Conservation (phyloP, 2,113 vertebrate species). For the Phylloscopus trochiloides region DNA sequence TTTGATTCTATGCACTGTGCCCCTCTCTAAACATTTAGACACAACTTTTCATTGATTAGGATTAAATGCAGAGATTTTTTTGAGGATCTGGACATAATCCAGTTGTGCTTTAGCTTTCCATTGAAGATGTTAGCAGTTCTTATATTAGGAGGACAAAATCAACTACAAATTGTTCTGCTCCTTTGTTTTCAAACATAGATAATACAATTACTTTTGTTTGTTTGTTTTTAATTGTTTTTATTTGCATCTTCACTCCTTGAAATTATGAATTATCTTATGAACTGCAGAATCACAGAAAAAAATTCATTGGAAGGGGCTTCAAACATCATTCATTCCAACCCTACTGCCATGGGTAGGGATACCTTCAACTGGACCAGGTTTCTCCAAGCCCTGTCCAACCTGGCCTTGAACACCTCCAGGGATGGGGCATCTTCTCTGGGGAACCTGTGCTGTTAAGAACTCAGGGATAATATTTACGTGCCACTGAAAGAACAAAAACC, state of each 20-base stretch:
- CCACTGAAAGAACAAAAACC: background rate
- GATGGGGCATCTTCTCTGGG: background rate
- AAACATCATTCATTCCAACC: background rate
- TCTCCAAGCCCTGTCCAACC: fast-evolving
- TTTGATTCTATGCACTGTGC: background rate
- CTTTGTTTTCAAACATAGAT: background rate
- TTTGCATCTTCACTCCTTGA: background rate
- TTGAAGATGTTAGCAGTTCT: background rate
- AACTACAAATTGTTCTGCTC: background rate
- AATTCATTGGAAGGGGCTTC: background rate
- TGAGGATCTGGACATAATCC: background rate
- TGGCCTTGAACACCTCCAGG: background rate
- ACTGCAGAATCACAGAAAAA: background rate
- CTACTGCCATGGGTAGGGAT: background rate
- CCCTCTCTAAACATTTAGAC: background rate
- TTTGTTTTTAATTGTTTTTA: background rate
- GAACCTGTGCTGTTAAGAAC: background rate
- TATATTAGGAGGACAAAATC: background rate
- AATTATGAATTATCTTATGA: background rate
- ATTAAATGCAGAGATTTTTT: background rate
- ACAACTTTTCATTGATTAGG: background rate
- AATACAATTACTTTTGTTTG: background rate
- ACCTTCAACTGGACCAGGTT: fast-evolving
- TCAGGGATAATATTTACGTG: background rate
- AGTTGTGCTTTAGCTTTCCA: background rate